Evolutionary conservation across 2,113 vertebrate species (phyloP), one percentile per base, ranked within the genome.

Genomic region (Melanocharis versteri): DNA sequence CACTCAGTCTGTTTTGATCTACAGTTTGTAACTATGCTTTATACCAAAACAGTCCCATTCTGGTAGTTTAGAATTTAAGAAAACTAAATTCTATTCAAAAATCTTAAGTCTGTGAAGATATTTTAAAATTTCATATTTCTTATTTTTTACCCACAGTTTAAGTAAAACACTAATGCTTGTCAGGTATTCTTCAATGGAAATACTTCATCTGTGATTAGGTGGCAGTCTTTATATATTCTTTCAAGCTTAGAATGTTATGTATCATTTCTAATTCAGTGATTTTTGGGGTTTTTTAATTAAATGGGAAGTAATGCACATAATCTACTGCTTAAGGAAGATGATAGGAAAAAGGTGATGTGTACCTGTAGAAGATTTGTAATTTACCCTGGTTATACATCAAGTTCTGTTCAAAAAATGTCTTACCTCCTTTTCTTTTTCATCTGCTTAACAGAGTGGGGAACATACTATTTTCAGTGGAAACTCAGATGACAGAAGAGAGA

Each of bases 401-500:
- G 27, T 83, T 94, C 48, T 37, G 23, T 86, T 85, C 2, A 69
- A 33, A 78, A 87, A 75, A 42, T 10, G 4, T 87, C 50, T 77
- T 78, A 64, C 24, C 17, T 88, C 11, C 27, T 51, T 72, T 89
- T 81, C 57, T 92, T 18, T 65, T 58, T 69, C 4, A 47, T 84
- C 77, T 53, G 20, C 85, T 50, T 90, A 90, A 94, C 56, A 99
- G 99, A 94, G 98, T 99, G 97, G 99, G 99, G 42, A 99, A 99
- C 96, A 99, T 99, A 98, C 42, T 99, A 16, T 99, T 99, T 97
- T 99, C 99, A 3, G 98, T 99, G 73, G 99, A 99, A 97, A 99
- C 99, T 7, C 99, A 99, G 97, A 99, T 99, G 24, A 99, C 99
- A 70, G 99, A 99, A 77, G 99, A 99, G 93, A 98, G 99, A 95